Evolutionary conservation across 2,888 invertebrate genomes (phyloP), one percentile per base, ranked within the genome.

Genomic region (Nomada ruficornis): DNA sequence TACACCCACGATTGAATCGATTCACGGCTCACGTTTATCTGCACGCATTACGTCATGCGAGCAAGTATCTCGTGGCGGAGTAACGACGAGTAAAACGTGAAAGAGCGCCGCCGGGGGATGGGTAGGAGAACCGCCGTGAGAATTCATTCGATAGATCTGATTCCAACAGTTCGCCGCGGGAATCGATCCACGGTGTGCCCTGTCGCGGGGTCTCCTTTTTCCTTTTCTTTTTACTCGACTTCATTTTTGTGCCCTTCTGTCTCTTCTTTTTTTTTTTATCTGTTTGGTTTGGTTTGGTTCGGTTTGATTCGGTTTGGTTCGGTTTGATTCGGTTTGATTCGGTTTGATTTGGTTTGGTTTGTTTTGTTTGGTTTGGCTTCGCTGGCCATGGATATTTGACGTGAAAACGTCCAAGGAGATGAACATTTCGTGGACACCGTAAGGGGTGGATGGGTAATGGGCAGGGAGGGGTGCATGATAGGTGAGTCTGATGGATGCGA

Each of bases 21-120:
- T 82, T 72, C 68, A 29, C 77, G 10, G 57, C 59, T 72, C 59
- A 72, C 80, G 83, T 76, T 81, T 72, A 85, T 87, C 86, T 62
- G 65, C 85, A 73, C 83, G 80, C 72, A 85, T 87, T 87, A 87
- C 85, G 82, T 87, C 87, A 87, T 77, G 74, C 84, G 82, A 73
- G 72, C 70, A 74, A 57, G 57, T 59, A 70, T 57, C 55, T 59
- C 76, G 67, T 80, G 72, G 73, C 73, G 69, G 57, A 63, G 42
- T 50, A 63, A 71, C 70, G 60, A 65, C 67, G 74, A 65, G 71
- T 54, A 68, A 52, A 77, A 77, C 70, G 77, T 64, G 81, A 81
- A 74, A 81, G 69, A 74, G 63, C 75, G 71, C 52, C 50, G 78
- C 29, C 15, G 26, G 69, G 15, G 69, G 29, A 10, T 13, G 47